Evolutionary conservation across 2,113 vertebrate species (phyloP).

Genomic region (Corydoras sp.): DNA sequence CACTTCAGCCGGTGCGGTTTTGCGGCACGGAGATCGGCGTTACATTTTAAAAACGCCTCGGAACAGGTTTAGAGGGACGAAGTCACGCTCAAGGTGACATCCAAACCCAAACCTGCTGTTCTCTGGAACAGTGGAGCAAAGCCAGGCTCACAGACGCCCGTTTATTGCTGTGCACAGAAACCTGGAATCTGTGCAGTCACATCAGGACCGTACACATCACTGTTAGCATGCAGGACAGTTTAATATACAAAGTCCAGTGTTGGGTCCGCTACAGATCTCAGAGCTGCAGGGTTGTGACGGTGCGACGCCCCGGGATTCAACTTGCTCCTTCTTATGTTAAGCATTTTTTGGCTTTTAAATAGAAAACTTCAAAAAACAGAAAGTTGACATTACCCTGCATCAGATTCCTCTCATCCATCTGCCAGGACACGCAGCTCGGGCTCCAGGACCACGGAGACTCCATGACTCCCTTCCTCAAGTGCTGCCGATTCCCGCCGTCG

Average conservation of each 20-base stretch:
- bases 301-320: slow-evolving; percentile 6
- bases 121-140: not conserved
- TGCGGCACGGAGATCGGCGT: too few species aligned
- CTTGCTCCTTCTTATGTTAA: not conserved
- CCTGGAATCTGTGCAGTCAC: slow-evolving; percentile 23
- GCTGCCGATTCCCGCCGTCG: not conserved
- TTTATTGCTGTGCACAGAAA: slow-evolving; percentile 49
- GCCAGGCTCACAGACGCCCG: slow-evolving; percentile 39
- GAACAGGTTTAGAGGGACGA: not conserved
- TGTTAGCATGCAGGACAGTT: not conserved
- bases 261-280: not conserved
- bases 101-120: not conserved
- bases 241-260: not conserved
- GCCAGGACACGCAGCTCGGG: slow-evolving; percentile 54
- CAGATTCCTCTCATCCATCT: slow-evolving; percentile 36
- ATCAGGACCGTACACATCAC: not conserved
- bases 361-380: not conserved
- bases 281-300: not conserved
- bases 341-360: not conserved
- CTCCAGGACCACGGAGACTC: slow-evolving; percentile 41
- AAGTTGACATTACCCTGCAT: slow-evolving; percentile 45
- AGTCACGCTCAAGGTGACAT: slow-evolving; percentile 19
- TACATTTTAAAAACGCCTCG: not conserved
- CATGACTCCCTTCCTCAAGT: slow-evolving; percentile 23
- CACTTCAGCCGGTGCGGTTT: not conserved